phyloP scores from a whole-genome alignment of 2,113 vertebrate genomes.

The Brachypodius melanocephalos region DNA sequence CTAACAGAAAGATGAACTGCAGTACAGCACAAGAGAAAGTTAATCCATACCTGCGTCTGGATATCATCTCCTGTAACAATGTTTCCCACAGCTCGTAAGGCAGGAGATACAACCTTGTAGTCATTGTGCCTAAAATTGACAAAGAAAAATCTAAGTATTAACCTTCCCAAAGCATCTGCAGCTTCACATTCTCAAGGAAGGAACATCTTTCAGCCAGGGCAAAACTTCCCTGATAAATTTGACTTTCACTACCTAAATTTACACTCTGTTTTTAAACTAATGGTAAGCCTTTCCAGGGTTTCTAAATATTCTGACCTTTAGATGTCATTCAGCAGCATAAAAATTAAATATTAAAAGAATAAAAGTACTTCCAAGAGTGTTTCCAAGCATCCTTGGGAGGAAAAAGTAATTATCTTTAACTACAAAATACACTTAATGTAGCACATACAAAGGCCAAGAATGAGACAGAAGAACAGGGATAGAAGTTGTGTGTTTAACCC shows the following conservation, averaged over 20 bases:
- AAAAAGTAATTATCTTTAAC: background rate
- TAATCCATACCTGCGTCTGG: conserved; percentile 88
- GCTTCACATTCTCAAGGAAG: background rate
- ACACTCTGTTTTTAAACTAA: background rate
- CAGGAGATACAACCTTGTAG: conserved; percentile 97
- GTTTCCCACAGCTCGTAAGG: conserved; percentile 93
- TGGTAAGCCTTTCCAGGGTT: background rate
- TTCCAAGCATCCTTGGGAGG: background rate
- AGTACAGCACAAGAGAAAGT: background rate
- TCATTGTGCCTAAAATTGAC: conserved; percentile 86
- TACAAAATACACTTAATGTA: background rate
- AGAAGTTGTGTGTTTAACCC: background rate
- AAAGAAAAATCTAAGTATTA: background rate
- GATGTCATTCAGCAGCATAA: background rate
- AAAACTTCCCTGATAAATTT: background rate
- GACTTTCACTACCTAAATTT: background rate
- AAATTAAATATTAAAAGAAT: background rate
- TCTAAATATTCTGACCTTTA: background rate
- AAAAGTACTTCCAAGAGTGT: background rate
- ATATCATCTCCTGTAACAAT: conserved; percentile 97
- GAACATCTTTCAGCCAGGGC: background rate
- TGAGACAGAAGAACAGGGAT: background rate
- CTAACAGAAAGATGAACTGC: background rate
- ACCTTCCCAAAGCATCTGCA: background rate
- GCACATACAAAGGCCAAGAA: background rate